Conservation (phyloP, 37 sponge, comb jelly and placozoan genomes). For the Axinella damicornis region DNA sequence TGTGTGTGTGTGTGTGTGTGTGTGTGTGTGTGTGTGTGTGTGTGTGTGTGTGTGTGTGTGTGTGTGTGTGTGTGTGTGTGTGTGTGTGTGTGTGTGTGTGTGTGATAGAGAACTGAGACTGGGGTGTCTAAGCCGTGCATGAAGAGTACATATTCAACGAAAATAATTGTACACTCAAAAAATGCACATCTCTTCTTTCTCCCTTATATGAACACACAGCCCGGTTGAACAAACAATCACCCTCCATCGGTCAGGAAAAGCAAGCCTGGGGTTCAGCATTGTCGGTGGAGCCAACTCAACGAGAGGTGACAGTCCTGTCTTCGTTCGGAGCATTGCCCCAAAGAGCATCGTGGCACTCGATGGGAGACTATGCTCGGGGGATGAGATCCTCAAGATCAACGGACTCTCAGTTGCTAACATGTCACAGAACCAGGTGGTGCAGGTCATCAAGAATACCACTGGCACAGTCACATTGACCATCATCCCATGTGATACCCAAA, state of each 20-base stretch:
- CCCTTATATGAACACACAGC: not conserved
- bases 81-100: no score
- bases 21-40: no score
- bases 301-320: slow-evolving; percentile 88
- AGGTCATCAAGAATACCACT: slow-evolving; percentile 59
- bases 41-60: no score
- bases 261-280: slow-evolving; percentile 90
- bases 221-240: slow-evolving; percentile 29
- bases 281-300: slow-evolving; percentile 90
- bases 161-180: no score
- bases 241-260: slow-evolving; percentile 25
- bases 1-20: no score
- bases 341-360: slow-evolving; percentile 75
- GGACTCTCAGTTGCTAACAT: slow-evolving; percentile 41
- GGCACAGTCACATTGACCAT: slow-evolving; percentile 63
- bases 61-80: no score
- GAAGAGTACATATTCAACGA: no score
- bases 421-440: slow-evolving; percentile 74
- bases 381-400: slow-evolving; percentile 66
- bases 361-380: slow-evolving; percentile 82
- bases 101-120: no score
- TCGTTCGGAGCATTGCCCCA: slow-evolving; percentile 82
- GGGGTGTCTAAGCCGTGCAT: no score
- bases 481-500: slow-evolving; percentile 17
- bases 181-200: not conserved